Base-by-base conservation (phyloP, 2,888 invertebrate species). In the Drosophila mayaguana region DNA sequence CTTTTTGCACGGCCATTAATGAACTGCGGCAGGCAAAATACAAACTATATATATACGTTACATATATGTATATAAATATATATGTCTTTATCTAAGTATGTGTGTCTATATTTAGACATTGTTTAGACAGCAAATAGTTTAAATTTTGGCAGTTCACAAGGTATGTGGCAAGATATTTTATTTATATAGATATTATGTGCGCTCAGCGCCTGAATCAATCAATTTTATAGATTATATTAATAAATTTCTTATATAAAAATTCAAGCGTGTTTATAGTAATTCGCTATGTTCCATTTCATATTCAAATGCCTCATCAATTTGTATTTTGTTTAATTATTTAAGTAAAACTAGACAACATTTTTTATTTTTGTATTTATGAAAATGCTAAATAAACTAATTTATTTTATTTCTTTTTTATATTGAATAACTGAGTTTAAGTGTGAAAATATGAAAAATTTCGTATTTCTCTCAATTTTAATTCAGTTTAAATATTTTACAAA, bases 1-100 rank as follows among this genome's bases (percentile, higher is more conserved):
- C 43, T 34, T 46, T 50, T 61, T 50, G 66, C 68, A 61, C 43
- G n/a, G 57, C 34, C 66, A 55, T 67, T 72, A 71, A 78, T 71
- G 64, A 62, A 56, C 36, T 38, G 22, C n/a, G 50, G n/a, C 61
- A 34, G 36, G 9, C 28, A 14, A 36, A 32, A 16, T 12, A 50
- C 50, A 40, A n/a, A n/a, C n/a, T n/a, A 54, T 11, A 25, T 12
- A 54, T 38, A 11, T 54, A 53, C 18, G 25, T 46, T n/a, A 8
- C 16, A 8, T 25, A 28, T 48, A 54, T 38, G 20, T 9, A n/a
- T 16, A 14, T 51, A n/a, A 11, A 38, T 25, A 36, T 5, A n/a
- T n/a, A 20, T 20, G 11, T 51, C 16, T 12, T 12, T 40, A 3
- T 25, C 25, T 40, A 3, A 14, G 1, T 12, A 40, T 40, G 12